phyloP scores from a whole-genome alignment of 2,113 vertebrate genomes.

The Oryzias curvinotus region DNA sequence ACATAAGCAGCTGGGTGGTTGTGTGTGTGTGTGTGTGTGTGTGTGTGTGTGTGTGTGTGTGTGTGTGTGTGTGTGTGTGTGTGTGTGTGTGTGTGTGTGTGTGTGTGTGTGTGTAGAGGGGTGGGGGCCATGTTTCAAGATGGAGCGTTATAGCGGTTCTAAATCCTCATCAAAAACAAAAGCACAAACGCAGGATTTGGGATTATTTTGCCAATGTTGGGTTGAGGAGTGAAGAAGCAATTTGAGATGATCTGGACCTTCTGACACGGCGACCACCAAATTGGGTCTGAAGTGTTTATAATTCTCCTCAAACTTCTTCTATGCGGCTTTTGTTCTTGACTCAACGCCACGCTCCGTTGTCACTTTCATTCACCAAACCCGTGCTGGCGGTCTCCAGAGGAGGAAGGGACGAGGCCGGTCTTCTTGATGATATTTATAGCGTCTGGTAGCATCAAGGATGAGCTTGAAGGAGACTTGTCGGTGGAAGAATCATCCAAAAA shows the following conservation, averaged over 20 bases:
- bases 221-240: constrained; percentile 35
- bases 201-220: constrained; percentile 15
- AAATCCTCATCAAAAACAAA: neutral
- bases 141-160: constrained; percentile 6
- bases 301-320: constrained; percentile 63
- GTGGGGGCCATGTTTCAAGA: constrained; percentile 19
- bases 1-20: constrained; percentile 43
- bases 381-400: constrained; percentile 10
- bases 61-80: too few species aligned
- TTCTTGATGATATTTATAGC: constrained; percentile 60
- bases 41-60: too few species aligned
- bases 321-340: constrained; percentile 44
- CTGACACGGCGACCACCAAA: constrained; percentile 53
- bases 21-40: too few species aligned
- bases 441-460: neutral
- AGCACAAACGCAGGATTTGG: neutral
- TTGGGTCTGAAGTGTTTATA: constrained; percentile 67
- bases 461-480: constrained; percentile 46
- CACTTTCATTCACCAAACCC: constrained; percentile 40
- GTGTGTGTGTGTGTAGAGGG: constrained; percentile 3
- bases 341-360: constrained; percentile 51
- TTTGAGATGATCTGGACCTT: constrained; percentile 67
- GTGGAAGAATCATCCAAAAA: constrained; percentile 45
- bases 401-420: constrained; percentile 18
- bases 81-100: too few species aligned